These are phyloP conservation scores for Dryadula phaetusa DNA, from an alignment of 2,888 invertebrate species.

Conservation along the genomic window DNA sequence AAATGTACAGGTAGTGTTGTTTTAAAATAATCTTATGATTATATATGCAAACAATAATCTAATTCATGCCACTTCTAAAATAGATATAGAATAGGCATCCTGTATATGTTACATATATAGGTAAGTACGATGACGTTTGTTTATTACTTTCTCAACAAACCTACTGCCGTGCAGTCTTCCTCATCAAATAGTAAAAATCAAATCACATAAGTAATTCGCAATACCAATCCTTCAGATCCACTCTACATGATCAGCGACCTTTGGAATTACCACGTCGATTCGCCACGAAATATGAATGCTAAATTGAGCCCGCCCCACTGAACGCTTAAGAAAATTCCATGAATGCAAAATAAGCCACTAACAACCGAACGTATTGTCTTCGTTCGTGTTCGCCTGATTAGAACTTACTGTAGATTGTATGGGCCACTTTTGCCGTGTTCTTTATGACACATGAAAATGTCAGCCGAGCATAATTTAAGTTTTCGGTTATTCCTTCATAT, in stretches of 20 bases:
- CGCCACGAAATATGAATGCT: constrained; percentile 79
- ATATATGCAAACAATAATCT: no score
- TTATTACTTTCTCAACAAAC: neutral
- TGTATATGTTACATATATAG: no score
- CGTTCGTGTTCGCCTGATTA: constrained; percentile 72
- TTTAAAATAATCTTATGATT: no score
- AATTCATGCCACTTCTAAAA: no score
- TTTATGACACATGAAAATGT: constrained; percentile 47
- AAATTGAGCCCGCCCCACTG: constrained; percentile 73
- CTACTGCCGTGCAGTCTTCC: neutral
- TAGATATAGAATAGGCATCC: no score
- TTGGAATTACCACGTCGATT: constrained; percentile 76
- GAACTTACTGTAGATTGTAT: constrained; percentile 59
- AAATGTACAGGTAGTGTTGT: no score
- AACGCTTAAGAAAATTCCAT: constrained; percentile 80
- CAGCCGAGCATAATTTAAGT: constrained; percentile 27
- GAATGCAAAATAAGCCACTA: constrained; percentile 79
- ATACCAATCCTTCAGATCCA: constrained; percentile 32
- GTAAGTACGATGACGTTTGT: neutral
- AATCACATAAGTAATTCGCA: constrained; percentile 10
- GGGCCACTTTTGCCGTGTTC: constrained; percentile 48
- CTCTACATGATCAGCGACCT: constrained; percentile 58
- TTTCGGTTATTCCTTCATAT: constrained; percentile 12
- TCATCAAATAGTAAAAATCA: constrained; percentile 10
- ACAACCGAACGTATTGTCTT: constrained; percentile 67